phyloP scores from a whole-genome alignment of 2,888 invertebrate genomes.

The Danaus chrysippus region DNA sequence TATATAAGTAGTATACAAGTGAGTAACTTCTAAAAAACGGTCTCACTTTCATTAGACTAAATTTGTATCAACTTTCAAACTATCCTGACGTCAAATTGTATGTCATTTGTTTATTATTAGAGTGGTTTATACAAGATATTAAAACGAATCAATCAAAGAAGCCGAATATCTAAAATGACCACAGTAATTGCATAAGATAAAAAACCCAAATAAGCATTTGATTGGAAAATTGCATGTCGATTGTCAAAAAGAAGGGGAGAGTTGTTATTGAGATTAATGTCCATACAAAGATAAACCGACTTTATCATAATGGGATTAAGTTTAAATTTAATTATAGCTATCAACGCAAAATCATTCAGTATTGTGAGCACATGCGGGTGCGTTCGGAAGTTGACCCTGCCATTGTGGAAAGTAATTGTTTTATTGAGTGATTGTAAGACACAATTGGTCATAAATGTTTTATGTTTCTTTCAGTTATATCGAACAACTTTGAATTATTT shows the following conservation, averaged over 20 bases:
- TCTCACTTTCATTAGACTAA: too few relatives aligned
- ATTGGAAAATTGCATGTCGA: constrained; percentile 74
- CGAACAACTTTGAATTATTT: neutral
- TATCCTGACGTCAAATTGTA: too few relatives aligned
- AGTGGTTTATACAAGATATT: too few relatives aligned
- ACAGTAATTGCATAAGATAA: constrained; percentile 13
- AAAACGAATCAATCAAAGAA: neutral
- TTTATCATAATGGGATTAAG: constrained; percentile 38
- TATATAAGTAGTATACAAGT: neutral
- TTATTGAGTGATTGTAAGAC: constrained; percentile 4
- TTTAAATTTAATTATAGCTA: constrained; percentile 35
- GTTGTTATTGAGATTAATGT: constrained; percentile 27
- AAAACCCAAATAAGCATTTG: constrained; percentile 35
- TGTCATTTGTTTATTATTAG: too few relatives aligned
- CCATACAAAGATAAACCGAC: constrained; percentile 29
- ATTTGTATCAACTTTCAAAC: too few relatives aligned
- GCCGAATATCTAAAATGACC: constrained; percentile 3
- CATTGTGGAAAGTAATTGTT: constrained; percentile 36
- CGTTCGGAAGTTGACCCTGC: constrained; percentile 53
- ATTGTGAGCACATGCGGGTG: constrained; percentile 44
- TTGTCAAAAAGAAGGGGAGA: constrained; percentile 55
- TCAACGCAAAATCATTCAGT: constrained; percentile 25
- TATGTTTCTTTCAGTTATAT: neutral
- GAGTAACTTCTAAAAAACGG: too few relatives aligned
- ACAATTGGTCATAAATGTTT: neutral